Percentiles rank a stretch among this genome's conserved stretches.
Evolutionary conservation across 53 echinoderm and acorn worm genomes (phyloP).

Genomic region (Antedon mediterranea): DNA sequence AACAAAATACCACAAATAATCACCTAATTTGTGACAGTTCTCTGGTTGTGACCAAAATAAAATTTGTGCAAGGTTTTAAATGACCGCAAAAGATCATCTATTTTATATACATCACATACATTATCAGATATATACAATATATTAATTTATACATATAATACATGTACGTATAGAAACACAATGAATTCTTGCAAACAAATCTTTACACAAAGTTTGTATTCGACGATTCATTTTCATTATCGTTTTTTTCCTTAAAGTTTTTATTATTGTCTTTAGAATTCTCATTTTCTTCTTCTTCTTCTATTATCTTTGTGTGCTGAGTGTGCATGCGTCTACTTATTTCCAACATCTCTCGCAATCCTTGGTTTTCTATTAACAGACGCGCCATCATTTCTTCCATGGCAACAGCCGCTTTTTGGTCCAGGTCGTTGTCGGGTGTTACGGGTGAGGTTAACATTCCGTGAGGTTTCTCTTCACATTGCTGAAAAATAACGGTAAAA

Average conservation of each 20-base stretch:
- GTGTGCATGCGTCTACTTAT: slow-evolving; percentile 48
- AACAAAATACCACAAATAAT: too few relatives aligned
- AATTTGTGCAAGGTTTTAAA: too few relatives aligned
- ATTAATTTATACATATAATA: not conserved
- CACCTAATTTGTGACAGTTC: too few relatives aligned
- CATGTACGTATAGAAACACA: too few relatives aligned
- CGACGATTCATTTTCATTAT: not conserved
- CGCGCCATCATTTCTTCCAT: slow-evolving; percentile 58
- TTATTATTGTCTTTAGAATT: not conserved
- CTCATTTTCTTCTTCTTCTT: not conserved
- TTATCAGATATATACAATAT: not conserved
- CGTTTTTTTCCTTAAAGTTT: not conserved
- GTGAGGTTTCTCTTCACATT: not conserved
- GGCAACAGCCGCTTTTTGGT: slow-evolving; percentile 47
- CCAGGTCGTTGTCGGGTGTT: slow-evolving; percentile 20
- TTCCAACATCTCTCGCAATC: slow-evolving; percentile 66
- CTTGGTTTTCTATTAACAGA: slow-evolving; percentile 69
- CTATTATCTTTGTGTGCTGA: slow-evolving; percentile 13
- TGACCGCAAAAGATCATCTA: too few relatives aligned
- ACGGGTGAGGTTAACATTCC: not conserved
- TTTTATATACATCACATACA: too few relatives aligned
- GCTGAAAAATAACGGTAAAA: too few relatives aligned
- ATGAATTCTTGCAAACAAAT: not conserved
- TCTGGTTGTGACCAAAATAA: too few relatives aligned
- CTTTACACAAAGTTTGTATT: not conserved